Conservation (phyloP, 2,888 invertebrate species). For the Drosophila fungiperda region DNA sequence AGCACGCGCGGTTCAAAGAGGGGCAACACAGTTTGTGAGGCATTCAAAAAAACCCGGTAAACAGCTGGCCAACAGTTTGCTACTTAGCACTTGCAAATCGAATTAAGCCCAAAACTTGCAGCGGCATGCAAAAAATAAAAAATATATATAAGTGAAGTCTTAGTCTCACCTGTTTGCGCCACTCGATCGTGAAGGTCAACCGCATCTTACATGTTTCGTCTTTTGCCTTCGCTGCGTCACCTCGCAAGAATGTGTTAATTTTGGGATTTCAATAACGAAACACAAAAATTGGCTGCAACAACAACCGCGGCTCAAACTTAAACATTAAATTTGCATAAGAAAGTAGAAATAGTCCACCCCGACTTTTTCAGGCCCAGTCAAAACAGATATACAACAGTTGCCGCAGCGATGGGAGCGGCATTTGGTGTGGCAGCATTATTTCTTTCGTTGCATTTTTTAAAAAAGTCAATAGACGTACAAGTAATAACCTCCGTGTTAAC, state of each 20-base stretch:
- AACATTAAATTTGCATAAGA: conserved; percentile 65
- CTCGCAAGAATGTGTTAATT: conserved; percentile 72
- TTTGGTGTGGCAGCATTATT: neutral
- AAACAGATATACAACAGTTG: neutral
- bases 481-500: neutral
- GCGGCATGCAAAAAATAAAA: neutral
- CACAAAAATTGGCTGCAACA: conserved; percentile 3
- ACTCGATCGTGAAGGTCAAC: conserved; percentile 65
- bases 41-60: conserved; percentile 25
- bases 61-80: conserved; percentile 23
- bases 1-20: conserved; percentile 7
- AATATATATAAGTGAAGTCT: conserved; percentile 1
- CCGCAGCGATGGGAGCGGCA: neutral
- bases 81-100: conserved; percentile 58
- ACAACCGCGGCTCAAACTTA: conserved; percentile 18
- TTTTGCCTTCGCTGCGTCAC: conserved; percentile 53
- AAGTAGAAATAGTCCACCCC: neutral
- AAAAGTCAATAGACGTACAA: neutral
- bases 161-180: conserved; percentile 9
- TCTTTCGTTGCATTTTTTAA: neutral
- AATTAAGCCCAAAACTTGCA: conserved; percentile 46
- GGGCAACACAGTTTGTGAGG: conserved; percentile 38
- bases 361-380: neutral
- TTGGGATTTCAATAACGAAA: conserved; percentile 49
- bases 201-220: conserved; percentile 71